Evolutionary conservation across 2,888 invertebrate species (phyloP), one percentile per base, ranked within the genome.

Genomic region (Limnephilus auricula): DNA sequence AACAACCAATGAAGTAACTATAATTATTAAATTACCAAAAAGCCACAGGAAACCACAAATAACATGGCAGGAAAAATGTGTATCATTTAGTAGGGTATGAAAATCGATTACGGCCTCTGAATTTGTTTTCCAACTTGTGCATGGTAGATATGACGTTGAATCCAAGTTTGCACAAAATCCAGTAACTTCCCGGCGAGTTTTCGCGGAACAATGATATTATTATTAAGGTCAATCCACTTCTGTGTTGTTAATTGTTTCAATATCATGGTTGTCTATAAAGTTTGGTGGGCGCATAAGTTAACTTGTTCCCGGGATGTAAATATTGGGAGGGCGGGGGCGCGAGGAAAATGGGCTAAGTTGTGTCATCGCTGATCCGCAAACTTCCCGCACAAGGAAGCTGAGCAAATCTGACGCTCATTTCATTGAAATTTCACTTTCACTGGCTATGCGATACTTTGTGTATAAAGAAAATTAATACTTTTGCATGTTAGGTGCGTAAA

Each of bases 291-390:
- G 83, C 89, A 89, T 89, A 90, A 90, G 90, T 90, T 85, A 90
- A 90, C 85, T 90, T 90, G 80, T 82, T 89, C 79, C 34, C 79
- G 88, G 30, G 89, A 89, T 83, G 89, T 89, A 89, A 89, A 89
- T 82, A 89, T 83, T 83, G 83, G 89, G 87, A 34, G 32, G 87
- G 87, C 32, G 87, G 45, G 45, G 82, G 89, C 18, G 65, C 89
- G 18, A n/a, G 83, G 80, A 65, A 87, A 89, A 89, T 89, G 80
- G 50, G 79, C 86, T 30, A 91, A 92, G 30, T 90, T 90, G 91
- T 83, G 89, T 83, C 91, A 89, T 85, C 45, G 50, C 89, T 90
- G 90, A 90, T 90, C 89, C 90, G 65, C 91, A 90, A 92, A 90
- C 79, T 85, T 85, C 90, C 80, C n/a, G 80, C 87, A 50, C 78